Evolutionary conservation across 2,888 invertebrate genomes (phyloP).

Genomic region (Scaptomyza flava): DNA sequence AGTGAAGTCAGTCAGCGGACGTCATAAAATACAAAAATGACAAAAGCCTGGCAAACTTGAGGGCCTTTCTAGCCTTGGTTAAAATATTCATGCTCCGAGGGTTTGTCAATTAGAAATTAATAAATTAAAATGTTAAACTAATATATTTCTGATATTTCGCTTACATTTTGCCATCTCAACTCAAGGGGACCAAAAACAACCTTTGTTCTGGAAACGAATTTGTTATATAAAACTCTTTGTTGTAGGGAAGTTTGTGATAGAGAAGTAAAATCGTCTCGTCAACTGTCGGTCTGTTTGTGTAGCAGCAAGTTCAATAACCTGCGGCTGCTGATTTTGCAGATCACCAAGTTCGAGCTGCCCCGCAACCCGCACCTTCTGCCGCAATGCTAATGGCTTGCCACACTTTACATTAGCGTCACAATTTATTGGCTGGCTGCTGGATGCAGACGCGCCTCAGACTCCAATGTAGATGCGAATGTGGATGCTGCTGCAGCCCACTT

Average conservation of each 20-base stretch:
- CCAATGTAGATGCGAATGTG: constrained; percentile 23
- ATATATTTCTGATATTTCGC: too few species aligned
- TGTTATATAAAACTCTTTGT: too few species aligned
- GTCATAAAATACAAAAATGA: constrained; percentile 77
- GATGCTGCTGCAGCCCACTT: constrained; percentile 54
- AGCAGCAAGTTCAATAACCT: constrained; percentile 72
- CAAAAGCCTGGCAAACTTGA: constrained; percentile 44
- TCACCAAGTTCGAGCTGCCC: neutral
- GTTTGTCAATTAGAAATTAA: neutral
- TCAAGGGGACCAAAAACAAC: too few species aligned
- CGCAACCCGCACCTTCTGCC: constrained; percentile 30
- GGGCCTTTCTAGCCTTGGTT: constrained; percentile 6
- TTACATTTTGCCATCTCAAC: too few species aligned
- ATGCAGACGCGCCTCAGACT: constrained; percentile 58
- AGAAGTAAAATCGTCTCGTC: constrained; percentile 24
- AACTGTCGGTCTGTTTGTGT: constrained; percentile 35
- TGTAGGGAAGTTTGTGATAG: too few species aligned
- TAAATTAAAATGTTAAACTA: neutral
- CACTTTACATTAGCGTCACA: constrained; percentile 81
- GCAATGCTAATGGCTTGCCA: constrained; percentile 76
- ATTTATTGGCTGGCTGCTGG: constrained; percentile 70
- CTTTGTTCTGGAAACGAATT: too few species aligned
- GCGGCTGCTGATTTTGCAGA: constrained; percentile 43
- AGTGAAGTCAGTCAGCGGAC: constrained; percentile 77
- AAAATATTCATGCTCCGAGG: neutral